These are phyloP conservation scores for Horisme vitalbata DNA, from an alignment of 2,888 invertebrate species.

Conservation along the genomic window DNA sequence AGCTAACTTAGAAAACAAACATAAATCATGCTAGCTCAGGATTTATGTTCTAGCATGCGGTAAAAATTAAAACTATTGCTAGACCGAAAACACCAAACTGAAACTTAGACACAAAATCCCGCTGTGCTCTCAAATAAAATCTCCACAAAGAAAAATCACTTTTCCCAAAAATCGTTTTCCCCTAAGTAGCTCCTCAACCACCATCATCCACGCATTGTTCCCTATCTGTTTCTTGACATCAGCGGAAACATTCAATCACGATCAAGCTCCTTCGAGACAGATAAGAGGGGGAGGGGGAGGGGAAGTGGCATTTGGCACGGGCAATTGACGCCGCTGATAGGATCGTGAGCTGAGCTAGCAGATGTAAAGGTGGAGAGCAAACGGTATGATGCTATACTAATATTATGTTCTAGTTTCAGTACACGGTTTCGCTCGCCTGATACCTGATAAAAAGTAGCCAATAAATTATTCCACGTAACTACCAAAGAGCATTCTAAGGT, in stretches of 20 bases:
- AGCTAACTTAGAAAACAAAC: no score
- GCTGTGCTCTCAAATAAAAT: no score
- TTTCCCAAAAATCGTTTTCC: constrained; percentile 10
- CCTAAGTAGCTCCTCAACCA: constrained; percentile 24
- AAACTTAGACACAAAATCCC: no score
- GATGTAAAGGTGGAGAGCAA: constrained; percentile 43
- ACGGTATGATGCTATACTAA: background rate
- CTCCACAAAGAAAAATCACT: constrained; percentile 7
- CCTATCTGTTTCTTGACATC: constrained; percentile 65
- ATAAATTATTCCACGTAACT: no score
- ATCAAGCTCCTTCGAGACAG: constrained; percentile 57
- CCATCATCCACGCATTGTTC: constrained; percentile 50
- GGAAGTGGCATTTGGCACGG: constrained; percentile 82
- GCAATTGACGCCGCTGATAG: constrained; percentile 83
- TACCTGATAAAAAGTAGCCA: no score
- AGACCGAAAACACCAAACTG: no score
- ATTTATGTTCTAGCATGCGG: no score
- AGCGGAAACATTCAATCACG: constrained; percentile 78
- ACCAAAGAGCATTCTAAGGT: no score
- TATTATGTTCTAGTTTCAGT: background rate
- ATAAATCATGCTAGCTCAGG: no score
- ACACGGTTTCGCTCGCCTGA: no score
- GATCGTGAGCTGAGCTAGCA: constrained; percentile 80
- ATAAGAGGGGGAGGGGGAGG: constrained; percentile 56
- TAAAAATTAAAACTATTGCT: no score